Evolutionary conservation across 1,140 invertebrate genomes (phyloP).

Genomic region (Trinorchestia longiramus): DNA sequence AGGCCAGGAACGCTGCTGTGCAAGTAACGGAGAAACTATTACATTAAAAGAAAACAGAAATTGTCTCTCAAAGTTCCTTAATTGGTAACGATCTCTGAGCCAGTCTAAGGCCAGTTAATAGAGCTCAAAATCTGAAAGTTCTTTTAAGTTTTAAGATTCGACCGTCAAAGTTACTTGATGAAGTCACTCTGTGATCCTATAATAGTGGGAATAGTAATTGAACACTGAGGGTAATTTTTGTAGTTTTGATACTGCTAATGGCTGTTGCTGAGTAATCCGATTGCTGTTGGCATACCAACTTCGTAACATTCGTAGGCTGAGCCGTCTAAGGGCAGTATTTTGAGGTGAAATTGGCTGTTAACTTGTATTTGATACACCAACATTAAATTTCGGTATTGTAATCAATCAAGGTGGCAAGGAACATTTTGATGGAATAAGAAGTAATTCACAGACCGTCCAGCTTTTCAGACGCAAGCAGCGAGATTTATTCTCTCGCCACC

Average conservation of each 20-base stretch:
- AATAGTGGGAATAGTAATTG: neutral
- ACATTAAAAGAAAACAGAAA: neutral
- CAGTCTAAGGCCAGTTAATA: neutral
- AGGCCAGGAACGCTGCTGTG: too few species aligned
- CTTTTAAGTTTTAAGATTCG: neutral
- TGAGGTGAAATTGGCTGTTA: neutral
- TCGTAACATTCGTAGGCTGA: neutral
- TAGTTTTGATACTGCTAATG: neutral
- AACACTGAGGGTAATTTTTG: neutral
- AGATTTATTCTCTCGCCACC: too few species aligned
- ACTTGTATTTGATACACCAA: neutral
- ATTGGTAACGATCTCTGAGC: neutral
- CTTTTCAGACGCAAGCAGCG: neutral
- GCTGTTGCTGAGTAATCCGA: neutral
- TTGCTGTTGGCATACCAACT: neutral
- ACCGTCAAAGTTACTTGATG: neutral
- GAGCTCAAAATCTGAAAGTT: neutral
- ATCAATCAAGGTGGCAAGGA: too few species aligned
- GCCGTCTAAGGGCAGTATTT: neutral
- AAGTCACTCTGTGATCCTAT: neutral
- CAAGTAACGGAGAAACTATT: neutral
- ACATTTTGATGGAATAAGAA: too few species aligned
- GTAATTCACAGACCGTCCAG: neutral
- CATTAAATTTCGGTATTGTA: neutral
- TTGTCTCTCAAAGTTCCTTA: neutral